phyloP scores from a whole-genome alignment of 2,113 vertebrate species.

The Procavia capensis region DNA sequence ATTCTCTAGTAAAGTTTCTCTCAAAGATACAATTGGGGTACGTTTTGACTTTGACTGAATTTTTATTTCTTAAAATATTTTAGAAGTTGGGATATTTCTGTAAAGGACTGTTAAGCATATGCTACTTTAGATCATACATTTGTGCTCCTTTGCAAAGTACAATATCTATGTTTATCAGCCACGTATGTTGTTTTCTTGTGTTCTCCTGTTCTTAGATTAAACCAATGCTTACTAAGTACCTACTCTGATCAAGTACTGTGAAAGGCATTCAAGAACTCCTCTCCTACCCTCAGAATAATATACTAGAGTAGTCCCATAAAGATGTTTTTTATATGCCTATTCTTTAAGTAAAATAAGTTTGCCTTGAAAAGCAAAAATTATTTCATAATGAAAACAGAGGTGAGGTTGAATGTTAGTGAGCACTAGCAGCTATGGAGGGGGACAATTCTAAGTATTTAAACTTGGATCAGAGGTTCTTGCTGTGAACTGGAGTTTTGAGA shows the following conservation, averaged over 20 bases:
- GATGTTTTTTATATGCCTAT: not conserved
- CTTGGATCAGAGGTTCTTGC: no score
- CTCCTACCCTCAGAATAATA: not conserved
- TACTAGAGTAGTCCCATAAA: not conserved
- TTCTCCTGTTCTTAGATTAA: not conserved
- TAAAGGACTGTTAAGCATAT: not conserved
- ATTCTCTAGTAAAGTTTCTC: not conserved
- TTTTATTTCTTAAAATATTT: slow-evolving; percentile 14
- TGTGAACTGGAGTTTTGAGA: not conserved
- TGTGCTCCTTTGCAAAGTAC: slow-evolving; percentile 11
- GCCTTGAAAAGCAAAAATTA: not conserved
- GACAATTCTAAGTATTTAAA: not conserved
- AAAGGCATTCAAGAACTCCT: not conserved
- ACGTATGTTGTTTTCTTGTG: not conserved
- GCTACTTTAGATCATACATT: not conserved
- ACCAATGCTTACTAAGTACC: not conserved
- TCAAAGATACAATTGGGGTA: not conserved
- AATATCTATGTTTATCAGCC: not conserved
- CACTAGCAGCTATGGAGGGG: not conserved
- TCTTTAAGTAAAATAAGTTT: not conserved
- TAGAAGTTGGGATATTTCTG: not conserved
- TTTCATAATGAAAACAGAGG: not conserved
- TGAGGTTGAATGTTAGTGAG: not conserved
- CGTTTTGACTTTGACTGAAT: not conserved
- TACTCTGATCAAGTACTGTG: not conserved